Evolutionary conservation across 1,140 invertebrate species (phyloP), one percentile per base, ranked within the genome.

Genomic region (Halesus radiatus): DNA sequence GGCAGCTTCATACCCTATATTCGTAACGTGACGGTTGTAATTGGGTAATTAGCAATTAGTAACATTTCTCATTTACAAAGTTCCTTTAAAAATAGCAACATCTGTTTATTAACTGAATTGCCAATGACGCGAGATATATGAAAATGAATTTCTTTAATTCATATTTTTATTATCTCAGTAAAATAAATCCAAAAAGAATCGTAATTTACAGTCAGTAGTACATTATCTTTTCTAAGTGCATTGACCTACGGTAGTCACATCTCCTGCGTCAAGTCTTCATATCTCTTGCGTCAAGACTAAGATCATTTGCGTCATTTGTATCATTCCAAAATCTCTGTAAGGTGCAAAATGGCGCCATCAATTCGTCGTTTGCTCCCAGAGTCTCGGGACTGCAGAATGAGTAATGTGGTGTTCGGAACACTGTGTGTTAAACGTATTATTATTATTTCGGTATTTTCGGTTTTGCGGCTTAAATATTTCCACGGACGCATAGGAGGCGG

Each of bases 271-370:
- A 72, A 52, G 45, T 26, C 20, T 45, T 13, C 37, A 45, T 13
- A 22, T 22, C 56, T 23, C 20, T 45, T 45, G 37, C 37, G 37
- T 45, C 37, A 45, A 45, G 37, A 45, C 37, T 45, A 8, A 10
- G 22, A 23, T 72, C 68, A 23, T 72, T 72, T 72, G 45, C 68
- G 68, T 72, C 68, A 72, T 50, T 8, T 32, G 62, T 66, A 29
- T 45, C 32, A 66, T 29, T 18, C 15, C 15, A 23, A 72, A 72
- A 18, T 72, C 1, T 72, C 53, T 50, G 18, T 50, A 72, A 52
- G 23, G 20, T 52, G 16, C 20, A 10, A n/a, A 72, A 53, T 72
- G 45, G 50, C 50, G 26, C 45, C 68, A 72, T 53, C 68, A 72
- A 72, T 53, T 22, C 68, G 68, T 72, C 68, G 68, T 52, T 53